Evolutionary conservation across 2,113 vertebrate genomes (phyloP).

Genomic region (Gallinago media): DNA sequence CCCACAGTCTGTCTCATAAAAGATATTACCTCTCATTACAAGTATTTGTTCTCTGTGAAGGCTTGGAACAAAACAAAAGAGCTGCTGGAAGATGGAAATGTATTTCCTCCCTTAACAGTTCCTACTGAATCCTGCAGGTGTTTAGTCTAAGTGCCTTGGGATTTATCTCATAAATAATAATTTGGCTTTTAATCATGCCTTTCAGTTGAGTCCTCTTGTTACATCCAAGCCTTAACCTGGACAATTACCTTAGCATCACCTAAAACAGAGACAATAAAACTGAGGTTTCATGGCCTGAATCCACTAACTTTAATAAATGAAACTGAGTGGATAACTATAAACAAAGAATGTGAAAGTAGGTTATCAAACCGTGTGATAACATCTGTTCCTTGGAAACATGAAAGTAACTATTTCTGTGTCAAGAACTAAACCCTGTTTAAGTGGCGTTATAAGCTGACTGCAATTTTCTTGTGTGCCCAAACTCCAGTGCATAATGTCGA

Average conservation of each 20-base stretch:
- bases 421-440: slow-evolving; percentile 19
- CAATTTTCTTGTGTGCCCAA: background rate
- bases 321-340: slow-evolving; percentile 31
- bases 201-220: slow-evolving; percentile 35
- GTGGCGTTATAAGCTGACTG: slow-evolving; percentile 18
- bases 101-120: slow-evolving; percentile 27
- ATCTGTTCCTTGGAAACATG: slow-evolving; percentile 56
- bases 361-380: slow-evolving; percentile 46
- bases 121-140: slow-evolving; percentile 24
- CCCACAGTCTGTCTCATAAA: background rate
- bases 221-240: background rate
- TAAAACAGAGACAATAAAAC: slow-evolving; percentile 39
- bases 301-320: slow-evolving; percentile 48
- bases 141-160: slow-evolving; percentile 1
- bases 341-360: slow-evolving; percentile 53
- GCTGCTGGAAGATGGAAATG: background rate
- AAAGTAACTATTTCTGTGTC: slow-evolving; percentile 55
- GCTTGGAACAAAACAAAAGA: background rate
- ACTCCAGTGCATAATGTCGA: background rate
- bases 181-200: slow-evolving; percentile 46
- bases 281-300: slow-evolving; percentile 38
- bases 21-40: background rate
- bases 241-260: slow-evolving; percentile 17
- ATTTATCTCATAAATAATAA: slow-evolving; percentile 56
- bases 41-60: background rate